A percentile compares a stretch with the other conserved stretches of the same genome.
Conservation (phyloP, 2,797 vertebrate genomes). For the Geotrypetes seraphini region DNA sequence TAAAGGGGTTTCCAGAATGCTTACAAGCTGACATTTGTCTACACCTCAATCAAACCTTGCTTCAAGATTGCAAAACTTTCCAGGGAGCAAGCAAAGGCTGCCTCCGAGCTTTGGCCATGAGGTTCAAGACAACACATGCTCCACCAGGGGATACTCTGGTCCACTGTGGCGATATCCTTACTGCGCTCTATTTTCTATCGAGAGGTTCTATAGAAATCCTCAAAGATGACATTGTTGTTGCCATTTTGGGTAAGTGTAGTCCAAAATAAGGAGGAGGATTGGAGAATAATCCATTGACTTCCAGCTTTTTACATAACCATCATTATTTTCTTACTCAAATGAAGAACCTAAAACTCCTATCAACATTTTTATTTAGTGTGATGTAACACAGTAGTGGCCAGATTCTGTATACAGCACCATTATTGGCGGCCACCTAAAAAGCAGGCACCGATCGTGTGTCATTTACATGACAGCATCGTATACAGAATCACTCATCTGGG, state of each 20-base stretch:
- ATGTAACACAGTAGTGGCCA: too few species aligned
- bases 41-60: constrained; percentile 86
- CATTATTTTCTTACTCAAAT: too few species aligned
- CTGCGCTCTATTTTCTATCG: constrained; percentile 90
- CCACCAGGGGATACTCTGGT: constrained; percentile 95
- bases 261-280: neutral
- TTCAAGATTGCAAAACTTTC: constrained; percentile 91
- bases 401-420: too few species aligned
- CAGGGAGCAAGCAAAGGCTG: constrained; percentile 91
- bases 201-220: constrained; percentile 96
- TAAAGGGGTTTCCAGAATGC: constrained; percentile 98
- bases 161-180: constrained; percentile 87
- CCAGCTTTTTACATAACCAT: too few species aligned
- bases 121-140: constrained; percentile 90
- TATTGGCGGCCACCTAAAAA: too few species aligned
- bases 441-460: too few species aligned
- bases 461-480: too few species aligned
- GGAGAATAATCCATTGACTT: too few species aligned
- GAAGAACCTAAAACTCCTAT: too few species aligned
- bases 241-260: constrained; percentile 83
- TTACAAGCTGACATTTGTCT: constrained; percentile 98
- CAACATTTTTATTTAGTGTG: too few species aligned
- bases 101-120: constrained; percentile 92
- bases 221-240: constrained; percentile 93
- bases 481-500: too few species aligned